Evolutionary conservation across 2,888 invertebrate species (phyloP).

Genomic region (Sinopyrophorus schimmeli): DNA sequence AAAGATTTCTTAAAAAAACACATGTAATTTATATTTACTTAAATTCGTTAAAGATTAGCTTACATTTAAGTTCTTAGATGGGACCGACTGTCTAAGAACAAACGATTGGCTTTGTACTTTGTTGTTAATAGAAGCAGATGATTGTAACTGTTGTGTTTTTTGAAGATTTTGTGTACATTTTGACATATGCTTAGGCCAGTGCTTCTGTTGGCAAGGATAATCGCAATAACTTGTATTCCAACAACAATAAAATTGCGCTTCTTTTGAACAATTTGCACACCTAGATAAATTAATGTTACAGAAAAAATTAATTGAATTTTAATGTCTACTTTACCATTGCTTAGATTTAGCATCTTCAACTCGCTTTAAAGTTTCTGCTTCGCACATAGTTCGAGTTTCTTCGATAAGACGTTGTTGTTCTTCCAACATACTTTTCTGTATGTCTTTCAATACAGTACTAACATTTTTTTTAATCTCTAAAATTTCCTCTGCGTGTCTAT

Average conservation of each 20-base stretch:
- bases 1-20: constrained; percentile 42
- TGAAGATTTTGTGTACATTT: constrained; percentile 59
- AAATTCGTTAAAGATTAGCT: constrained; percentile 2
- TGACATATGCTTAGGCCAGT: constrained; percentile 79
- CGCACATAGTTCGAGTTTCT: constrained; percentile 68
- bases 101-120: constrained; percentile 20
- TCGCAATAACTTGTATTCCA: constrained; percentile 97
- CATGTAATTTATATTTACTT: neutral
- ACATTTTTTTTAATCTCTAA: constrained; percentile 60
- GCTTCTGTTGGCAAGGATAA: constrained; percentile 82
- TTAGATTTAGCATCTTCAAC: constrained; percentile 81
- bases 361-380: constrained; percentile 70
- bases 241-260: constrained; percentile 92
- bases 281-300: constrained; percentile 44
- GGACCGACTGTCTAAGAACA: constrained; percentile 25
- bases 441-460: constrained; percentile 49
- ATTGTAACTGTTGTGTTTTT: constrained; percentile 25
- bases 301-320: constrained; percentile 2
- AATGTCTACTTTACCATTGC: constrained; percentile 68
- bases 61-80: constrained; percentile 35
- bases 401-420: constrained; percentile 68
- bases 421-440: constrained; percentile 49
- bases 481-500: constrained; percentile 75
- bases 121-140: constrained; percentile 10
- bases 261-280: constrained; percentile 85